Evolutionary conservation across 2,113 vertebrate species (phyloP).

Genomic region (Meleagris gallopavo): DNA sequence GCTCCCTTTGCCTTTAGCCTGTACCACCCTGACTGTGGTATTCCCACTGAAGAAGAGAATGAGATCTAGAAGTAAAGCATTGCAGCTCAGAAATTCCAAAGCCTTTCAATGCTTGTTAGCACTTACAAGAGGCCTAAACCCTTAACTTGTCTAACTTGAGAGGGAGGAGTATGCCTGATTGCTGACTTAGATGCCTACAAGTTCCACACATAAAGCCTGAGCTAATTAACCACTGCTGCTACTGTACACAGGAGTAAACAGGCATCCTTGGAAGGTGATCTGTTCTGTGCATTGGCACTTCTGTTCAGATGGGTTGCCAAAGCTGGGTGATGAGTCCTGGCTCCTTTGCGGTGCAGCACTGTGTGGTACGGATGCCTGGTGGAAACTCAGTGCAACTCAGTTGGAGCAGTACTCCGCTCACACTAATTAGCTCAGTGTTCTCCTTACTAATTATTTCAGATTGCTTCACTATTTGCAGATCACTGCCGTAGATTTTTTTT

Average conservation of each 20-base stretch:
- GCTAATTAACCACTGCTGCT: rapidly evolving
- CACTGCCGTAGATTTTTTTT: background rate
- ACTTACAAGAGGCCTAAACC: background rate
- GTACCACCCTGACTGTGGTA: background rate
- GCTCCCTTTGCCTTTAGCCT: background rate
- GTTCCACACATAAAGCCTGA: background rate
- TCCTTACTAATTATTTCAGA: background rate
- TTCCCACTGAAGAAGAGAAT: background rate
- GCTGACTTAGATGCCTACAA: background rate
- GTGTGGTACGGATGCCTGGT: background rate
- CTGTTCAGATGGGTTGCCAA: background rate
- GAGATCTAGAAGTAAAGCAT: background rate
- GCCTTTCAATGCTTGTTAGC: background rate
- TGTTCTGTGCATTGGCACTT: background rate
- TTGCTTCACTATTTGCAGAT: background rate
- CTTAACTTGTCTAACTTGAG: background rate
- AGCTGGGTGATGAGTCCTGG: background rate
- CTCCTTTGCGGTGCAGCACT: background rate
- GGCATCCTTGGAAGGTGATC: background rate
- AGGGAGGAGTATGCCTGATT: background rate
- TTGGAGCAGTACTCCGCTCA: background rate
- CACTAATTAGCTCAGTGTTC: background rate
- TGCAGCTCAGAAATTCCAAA: background rate
- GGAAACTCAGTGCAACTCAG: background rate
- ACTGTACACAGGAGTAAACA: background rate